Base-by-base conservation (phyloP, 2,797 vertebrate species). In the Chromis chromis region DNA sequence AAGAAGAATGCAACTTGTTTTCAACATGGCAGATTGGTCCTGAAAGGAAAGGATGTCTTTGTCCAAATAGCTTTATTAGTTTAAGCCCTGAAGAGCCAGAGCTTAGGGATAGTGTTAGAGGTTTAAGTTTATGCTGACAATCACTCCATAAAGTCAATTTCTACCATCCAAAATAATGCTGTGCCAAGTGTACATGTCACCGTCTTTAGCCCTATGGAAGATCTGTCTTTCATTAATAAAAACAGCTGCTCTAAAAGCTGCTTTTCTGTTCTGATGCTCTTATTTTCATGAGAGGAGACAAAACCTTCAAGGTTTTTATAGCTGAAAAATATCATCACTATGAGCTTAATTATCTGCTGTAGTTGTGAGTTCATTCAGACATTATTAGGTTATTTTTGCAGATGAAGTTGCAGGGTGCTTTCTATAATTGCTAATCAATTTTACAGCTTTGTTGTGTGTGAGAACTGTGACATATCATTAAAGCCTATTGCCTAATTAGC, bases 41-140 rank as follows among this genome's bases (percentile, higher is more conserved):
- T 68, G 42, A 79, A 77, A 77, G 83, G 39, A 66, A 80, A 68
- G 21, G 42, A 63, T 31, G 14, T 70, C 67, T 88, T 84, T 81
- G 73, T 88, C 62, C 48, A 65, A 62, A 44, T 59, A 64, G 78
- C 54, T 76, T 66, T 36, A 66, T 75, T 64, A 79, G 33, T 66
- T 80, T 60, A 72, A 78, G 78, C 55, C 46, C 13, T 44, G 14
- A 53, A 80, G 44, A 68, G 54, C n/a, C 59, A 67, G 4, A 1
- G 65, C 75, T 70, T 22, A 42, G 9, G 25, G 9, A 24, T 19
- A 31, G n/a, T 8, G 46, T 21, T 49, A 49, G 7, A 21, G 40
- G 16, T 1, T 42, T 42, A 42, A 1, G 36, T 4, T 14, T 39
- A 22, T 24, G 2, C 14, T 39, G 36, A 58, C 2, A 22, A n/a